phyloP scores from a whole-genome alignment of 64 coral and sea anemone genomes.

The Acropora tenuis region DNA sequence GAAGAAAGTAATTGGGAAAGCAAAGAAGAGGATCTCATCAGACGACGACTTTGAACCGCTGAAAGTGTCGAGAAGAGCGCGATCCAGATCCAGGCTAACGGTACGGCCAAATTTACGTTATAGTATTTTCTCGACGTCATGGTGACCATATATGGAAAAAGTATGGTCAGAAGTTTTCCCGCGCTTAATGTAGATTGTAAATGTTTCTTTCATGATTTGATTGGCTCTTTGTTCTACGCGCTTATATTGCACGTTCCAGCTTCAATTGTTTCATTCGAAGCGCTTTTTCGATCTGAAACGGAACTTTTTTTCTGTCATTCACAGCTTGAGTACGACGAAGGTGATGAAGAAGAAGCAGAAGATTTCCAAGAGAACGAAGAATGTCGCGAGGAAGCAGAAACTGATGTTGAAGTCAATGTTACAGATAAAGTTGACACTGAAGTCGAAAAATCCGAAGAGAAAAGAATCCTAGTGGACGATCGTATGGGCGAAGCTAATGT shows the following conservation, averaged over 20 bases:
- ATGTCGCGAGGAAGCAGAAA: slow-evolving; percentile 47
- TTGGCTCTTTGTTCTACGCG: background rate
- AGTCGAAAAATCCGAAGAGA: background rate
- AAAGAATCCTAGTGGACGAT: background rate
- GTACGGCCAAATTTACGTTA: background rate
- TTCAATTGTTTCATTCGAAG: background rate
- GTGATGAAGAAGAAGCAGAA: slow-evolving; percentile 55
- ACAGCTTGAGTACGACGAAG: slow-evolving; percentile 28
- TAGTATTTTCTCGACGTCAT: background rate
- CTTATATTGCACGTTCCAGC: background rate
- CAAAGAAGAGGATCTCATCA: slow-evolving; percentile 56
- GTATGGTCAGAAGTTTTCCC: background rate
- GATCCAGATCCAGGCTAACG: slow-evolving; percentile 26
- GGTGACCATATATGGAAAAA: background rate
- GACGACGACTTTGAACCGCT: slow-evolving; percentile 32
- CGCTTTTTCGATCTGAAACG: background rate
- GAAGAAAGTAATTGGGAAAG: slow-evolving; percentile 60
- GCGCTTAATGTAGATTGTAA: background rate
- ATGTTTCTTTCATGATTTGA: background rate
- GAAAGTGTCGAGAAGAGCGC: slow-evolving; percentile 34
- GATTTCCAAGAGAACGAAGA: slow-evolving; percentile 54
- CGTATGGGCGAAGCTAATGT: background rate
- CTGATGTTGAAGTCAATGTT: slow-evolving; percentile 7
- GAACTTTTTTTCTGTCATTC: background rate
- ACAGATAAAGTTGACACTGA: slow-evolving; percentile 13